A percentile compares a stretch with the other conserved stretches of the same genome.
phyloP scores from a whole-genome alignment of 2,888 invertebrate genomes.

The Heteromyza rotundicornis region DNA sequence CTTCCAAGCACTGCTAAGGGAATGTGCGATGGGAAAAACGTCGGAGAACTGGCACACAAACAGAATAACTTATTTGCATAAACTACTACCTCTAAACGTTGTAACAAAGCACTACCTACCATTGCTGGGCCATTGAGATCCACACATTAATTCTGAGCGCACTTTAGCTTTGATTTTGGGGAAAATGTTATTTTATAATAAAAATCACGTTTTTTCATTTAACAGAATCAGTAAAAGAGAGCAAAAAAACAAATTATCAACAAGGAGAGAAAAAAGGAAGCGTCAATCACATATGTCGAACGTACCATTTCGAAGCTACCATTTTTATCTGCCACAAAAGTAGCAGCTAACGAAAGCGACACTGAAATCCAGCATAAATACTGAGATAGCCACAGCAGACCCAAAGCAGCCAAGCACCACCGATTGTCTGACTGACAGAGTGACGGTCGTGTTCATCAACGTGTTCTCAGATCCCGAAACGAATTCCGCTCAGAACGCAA shows the following conservation, averaged over 20 bases:
- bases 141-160: neutral
- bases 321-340: constrained; percentile 4
- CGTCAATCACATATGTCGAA: neutral
- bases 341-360: constrained; percentile 23
- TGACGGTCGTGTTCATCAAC: constrained; percentile 9
- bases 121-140: too few species aligned
- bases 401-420: too few species aligned
- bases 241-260: constrained; percentile 14
- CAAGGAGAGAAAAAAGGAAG: neutral
- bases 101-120: too few species aligned
- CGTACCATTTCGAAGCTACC: neutral
- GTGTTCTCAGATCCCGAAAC: neutral
- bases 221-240: constrained; percentile 41
- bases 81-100: too few species aligned
- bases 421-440: too few species aligned
- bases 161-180: neutral
- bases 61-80: constrained; percentile 21
- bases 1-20: too few species aligned
- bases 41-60: too few species aligned
- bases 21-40: too few species aligned
- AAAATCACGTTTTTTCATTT: neutral
- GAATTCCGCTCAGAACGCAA: neutral
- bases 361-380: constrained; percentile 25
- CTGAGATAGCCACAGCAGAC: constrained; percentile 12
- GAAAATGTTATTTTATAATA: neutral